Conservation (phyloP, 2,113 vertebrate genomes). For the Dolichallabes microphthalmus region DNA sequence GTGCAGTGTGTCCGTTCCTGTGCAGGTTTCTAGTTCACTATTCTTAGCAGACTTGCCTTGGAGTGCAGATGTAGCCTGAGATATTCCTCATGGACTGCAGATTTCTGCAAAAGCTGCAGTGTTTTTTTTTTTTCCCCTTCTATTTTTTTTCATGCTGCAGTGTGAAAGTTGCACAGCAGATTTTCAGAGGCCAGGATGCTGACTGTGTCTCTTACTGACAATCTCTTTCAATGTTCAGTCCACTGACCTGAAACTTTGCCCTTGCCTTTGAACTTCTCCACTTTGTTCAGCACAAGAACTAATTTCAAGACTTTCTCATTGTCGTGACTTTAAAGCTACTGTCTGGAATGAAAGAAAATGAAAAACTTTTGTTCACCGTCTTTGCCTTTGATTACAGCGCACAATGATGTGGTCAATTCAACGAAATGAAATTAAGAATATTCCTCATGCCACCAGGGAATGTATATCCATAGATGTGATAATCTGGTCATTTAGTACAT, state of each 20-base stretch:
- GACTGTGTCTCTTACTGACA: not conserved
- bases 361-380: too few relatives aligned
- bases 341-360: too few relatives aligned
- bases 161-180: slow-evolving; percentile 20
- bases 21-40: not conserved
- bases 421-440: too few relatives aligned
- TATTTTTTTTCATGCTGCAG: slow-evolving; percentile 15
- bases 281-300: not conserved
- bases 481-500: too few relatives aligned
- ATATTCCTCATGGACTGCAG: slow-evolving; percentile 39
- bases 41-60: slow-evolving; percentile 20
- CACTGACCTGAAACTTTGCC: not conserved
- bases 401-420: too few relatives aligned
- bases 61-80: slow-evolving; percentile 24
- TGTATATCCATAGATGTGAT: too few relatives aligned
- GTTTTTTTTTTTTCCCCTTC: too few relatives aligned
- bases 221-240: not conserved
- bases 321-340: not conserved
- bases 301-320: too few relatives aligned
- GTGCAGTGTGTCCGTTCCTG: not conserved
- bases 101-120: slow-evolving; percentile 25
- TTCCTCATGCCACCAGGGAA: too few relatives aligned
- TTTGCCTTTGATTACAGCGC: too few relatives aligned
- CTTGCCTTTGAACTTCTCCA: not conserved
- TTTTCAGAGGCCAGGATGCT: slow-evolving; percentile 13